These are phyloP conservation scores for Tetrao urogallus DNA, from an alignment of 2,113 vertebrate species.

Conservation along the genomic window DNA sequence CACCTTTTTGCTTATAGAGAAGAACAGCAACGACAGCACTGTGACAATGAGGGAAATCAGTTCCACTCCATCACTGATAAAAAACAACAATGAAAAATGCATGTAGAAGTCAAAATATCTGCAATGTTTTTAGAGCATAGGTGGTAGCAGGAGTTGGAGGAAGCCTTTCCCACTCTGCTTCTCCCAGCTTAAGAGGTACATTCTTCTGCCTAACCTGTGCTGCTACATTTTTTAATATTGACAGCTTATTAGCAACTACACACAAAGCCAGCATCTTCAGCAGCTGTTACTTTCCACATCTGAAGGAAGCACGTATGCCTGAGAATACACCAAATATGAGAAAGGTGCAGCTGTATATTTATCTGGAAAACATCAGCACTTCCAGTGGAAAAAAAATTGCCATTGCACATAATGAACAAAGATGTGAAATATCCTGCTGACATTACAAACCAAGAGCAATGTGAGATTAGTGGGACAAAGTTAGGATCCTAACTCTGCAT, in stretches of 20 bases:
- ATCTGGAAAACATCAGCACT: background rate
- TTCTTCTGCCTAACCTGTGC: background rate
- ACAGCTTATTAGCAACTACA: background rate
- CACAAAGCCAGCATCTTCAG: background rate
- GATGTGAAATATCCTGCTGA: conserved; percentile 40
- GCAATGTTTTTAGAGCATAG: background rate
- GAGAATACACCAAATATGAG: background rate
- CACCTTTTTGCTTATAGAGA: background rate
- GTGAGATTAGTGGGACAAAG: background rate
- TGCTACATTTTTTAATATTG: background rate
- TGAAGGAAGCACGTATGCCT: background rate
- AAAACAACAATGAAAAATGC: background rate
- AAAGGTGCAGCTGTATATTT: background rate
- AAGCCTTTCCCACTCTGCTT: background rate
- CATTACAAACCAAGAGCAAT: background rate
- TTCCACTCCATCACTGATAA: background rate
- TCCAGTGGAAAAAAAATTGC: background rate
- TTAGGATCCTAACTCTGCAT: background rate
- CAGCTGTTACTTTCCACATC: background rate
- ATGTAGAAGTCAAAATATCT: background rate
- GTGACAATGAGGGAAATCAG: background rate
- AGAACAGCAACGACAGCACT: background rate
- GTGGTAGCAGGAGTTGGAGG: background rate
- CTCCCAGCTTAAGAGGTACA: background rate
- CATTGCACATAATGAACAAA: background rate